A percentile compares a stretch with the other conserved stretches of the same genome.
phyloP scores from a whole-genome alignment of 2,888 invertebrate genomes.

The Encarsia formosa region DNA sequence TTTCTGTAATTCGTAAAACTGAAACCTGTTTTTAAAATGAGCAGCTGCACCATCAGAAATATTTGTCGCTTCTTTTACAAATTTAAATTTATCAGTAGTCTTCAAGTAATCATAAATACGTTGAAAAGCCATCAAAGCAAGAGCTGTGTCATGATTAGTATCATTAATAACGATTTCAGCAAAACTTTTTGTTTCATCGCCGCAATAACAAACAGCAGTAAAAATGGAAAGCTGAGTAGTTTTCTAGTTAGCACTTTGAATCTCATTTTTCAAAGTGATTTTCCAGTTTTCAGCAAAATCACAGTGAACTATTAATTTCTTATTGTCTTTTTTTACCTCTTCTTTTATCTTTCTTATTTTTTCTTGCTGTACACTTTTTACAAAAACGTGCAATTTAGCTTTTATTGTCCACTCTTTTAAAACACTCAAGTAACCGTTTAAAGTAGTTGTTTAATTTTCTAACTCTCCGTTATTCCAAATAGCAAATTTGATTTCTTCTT shows the following conservation, averaged over 20 bases:
- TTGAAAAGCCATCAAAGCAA: conserved; percentile 6
- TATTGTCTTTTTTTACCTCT: neutral
- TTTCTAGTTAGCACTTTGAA: conserved; percentile 15
- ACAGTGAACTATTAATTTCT: too few relatives aligned
- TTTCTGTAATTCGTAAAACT: neutral
- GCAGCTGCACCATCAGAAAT: too few relatives aligned
- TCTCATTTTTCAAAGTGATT: conserved; percentile 7
- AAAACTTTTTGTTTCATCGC: too few relatives aligned
- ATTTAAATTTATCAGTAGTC: neutral
- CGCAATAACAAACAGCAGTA: too few relatives aligned
- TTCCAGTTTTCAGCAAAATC: conserved; percentile 20
- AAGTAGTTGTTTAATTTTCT: neutral
- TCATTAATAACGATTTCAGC: too few relatives aligned
- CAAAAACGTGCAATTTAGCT: neutral
- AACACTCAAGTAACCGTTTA: neutral
- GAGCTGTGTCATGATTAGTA: conserved; percentile 10
- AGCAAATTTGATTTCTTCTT: neutral
- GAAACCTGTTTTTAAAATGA: too few relatives aligned
- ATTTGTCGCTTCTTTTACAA: too few relatives aligned
- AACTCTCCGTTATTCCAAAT: neutral
- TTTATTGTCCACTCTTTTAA: neutral
- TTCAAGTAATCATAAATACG: neutral
- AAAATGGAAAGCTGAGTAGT: conserved; percentile 16
- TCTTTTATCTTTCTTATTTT: conserved; percentile 4
- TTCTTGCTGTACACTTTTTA: conserved; percentile 4